Percentiles rank a stretch among this genome's conserved stretches.
These are phyloP conservation scores for Parnassius apollo DNA, from an alignment of 2,888 invertebrate genomes.

Conservation along the genomic window DNA sequence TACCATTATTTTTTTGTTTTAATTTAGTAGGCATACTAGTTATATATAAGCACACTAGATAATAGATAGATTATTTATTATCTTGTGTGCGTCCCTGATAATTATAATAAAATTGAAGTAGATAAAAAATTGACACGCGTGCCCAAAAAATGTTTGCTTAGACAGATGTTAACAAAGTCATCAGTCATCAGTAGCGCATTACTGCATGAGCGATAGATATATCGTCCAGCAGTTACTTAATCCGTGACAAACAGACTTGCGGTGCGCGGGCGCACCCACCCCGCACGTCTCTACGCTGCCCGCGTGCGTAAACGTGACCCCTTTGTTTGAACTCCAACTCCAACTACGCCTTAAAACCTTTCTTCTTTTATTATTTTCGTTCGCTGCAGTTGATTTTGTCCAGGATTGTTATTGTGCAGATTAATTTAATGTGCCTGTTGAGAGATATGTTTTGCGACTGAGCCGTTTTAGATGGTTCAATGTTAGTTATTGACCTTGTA, in stretches of 20 bases:
- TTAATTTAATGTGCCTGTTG: conserved; percentile 3
- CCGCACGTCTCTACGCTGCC: conserved; percentile 48
- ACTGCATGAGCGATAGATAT: too few species aligned
- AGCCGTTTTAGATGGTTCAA: neutral
- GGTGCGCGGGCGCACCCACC: conserved; percentile 49
- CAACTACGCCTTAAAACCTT: conserved; percentile 44
- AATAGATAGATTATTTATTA: too few species aligned
- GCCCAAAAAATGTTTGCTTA: too few species aligned
- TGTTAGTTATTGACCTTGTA: neutral
- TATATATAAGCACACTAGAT: too few species aligned
- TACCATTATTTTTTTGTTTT: too few species aligned
- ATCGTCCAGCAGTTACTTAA: conserved; percentile 23
- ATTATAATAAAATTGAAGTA: too few species aligned
- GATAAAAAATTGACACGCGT: too few species aligned
- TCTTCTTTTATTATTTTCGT: conserved; percentile 45
- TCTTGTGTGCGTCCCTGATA: too few species aligned
- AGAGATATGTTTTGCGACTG: neutral
- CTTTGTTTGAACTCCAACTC: conserved; percentile 68
- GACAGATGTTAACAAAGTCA: too few species aligned
- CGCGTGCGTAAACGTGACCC: conserved; percentile 79
- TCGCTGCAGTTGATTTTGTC: conserved; percentile 39
- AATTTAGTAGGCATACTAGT: too few species aligned
- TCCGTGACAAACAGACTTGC: conserved; percentile 49
- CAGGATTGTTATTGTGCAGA: conserved; percentile 28
- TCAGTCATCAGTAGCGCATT: too few species aligned